Percentiles rank a stretch among this genome's conserved stretches.
phyloP scores from a whole-genome alignment of 2,888 invertebrate genomes.

The Sympetrum striolatum region DNA sequence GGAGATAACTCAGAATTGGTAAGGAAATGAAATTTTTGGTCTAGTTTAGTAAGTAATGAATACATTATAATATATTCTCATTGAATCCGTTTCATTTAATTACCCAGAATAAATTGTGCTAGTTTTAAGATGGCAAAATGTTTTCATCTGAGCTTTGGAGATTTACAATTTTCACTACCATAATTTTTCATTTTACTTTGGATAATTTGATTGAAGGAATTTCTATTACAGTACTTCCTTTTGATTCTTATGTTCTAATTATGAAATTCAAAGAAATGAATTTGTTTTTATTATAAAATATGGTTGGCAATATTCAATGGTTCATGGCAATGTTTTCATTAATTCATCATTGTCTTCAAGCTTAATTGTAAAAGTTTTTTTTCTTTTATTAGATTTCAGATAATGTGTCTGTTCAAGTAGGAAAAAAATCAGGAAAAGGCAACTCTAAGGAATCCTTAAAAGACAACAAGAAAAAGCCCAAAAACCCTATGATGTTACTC shows the following conservation, averaged over 20 bases:
- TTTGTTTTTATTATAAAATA: too few species aligned
- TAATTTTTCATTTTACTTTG: too few species aligned
- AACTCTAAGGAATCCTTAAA: constrained; percentile 57
- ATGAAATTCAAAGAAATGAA: too few species aligned
- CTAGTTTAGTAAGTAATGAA: too few species aligned
- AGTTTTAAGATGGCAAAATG: too few species aligned
- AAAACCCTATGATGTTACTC: constrained; percentile 71
- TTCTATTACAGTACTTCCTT: too few species aligned
- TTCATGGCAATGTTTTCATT: not conserved
- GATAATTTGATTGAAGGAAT: too few species aligned
- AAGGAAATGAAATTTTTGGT: not conserved
- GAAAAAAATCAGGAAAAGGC: constrained; percentile 52
- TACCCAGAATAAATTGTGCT: not conserved
- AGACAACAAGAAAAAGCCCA: constrained; percentile 61
- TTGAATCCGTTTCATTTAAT: not conserved
- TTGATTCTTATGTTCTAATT: too few species aligned
- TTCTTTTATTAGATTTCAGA: not conserved
- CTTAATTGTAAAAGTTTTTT: not conserved
- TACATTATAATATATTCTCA: too few species aligned
- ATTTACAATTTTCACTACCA: too few species aligned
- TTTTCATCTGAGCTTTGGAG: too few species aligned
- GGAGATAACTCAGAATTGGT: not conserved
- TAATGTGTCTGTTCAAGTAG: constrained; percentile 43
- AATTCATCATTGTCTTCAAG: not conserved
- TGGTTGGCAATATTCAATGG: not conserved